Percentiles rank a stretch among this genome's conserved stretches.
These are phyloP conservation scores for Epistrophe grossulariae DNA, from an alignment of 2,888 invertebrate genomes.

Conservation along the genomic window DNA sequence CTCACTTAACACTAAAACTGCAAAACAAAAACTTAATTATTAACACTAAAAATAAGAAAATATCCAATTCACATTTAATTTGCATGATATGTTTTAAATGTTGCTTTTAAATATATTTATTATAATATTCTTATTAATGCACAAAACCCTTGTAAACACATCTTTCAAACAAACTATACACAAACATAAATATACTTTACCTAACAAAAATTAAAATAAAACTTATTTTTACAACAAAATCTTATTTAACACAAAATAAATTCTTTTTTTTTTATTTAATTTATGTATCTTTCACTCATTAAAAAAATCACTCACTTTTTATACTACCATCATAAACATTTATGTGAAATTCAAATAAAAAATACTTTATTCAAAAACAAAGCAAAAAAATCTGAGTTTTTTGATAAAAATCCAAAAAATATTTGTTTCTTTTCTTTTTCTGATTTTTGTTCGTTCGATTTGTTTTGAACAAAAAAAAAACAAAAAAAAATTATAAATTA, in stretches of 20 bases:
- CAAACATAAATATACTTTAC: not conserved
- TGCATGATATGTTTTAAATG: constrained; percentile 68
- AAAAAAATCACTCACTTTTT: constrained; percentile 37
- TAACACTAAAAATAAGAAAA: constrained; percentile 1
- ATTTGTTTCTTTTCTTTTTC: constrained; percentile 78
- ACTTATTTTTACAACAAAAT: constrained; percentile 1
- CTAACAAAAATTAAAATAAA: not conserved
- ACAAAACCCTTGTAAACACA: constrained; percentile 47
- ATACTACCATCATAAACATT: constrained; percentile 49
- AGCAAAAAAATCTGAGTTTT: constrained; percentile 61
- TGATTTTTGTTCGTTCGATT: constrained; percentile 76
- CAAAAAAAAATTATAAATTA: constrained; percentile 53
- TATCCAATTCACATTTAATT: constrained; percentile 43
- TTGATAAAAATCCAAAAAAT: constrained; percentile 73
- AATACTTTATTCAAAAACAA: constrained; percentile 56
- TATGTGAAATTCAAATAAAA: constrained; percentile 62
- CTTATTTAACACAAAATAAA: constrained; percentile 4
- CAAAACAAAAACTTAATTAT: not conserved
- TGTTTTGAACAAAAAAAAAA: constrained; percentile 72
- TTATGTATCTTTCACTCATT: constrained; percentile 43
- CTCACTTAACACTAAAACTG: constrained; percentile 12
- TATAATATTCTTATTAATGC: constrained; percentile 31
- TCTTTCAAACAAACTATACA: constrained; percentile 12
- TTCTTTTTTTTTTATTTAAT: constrained; percentile 5
- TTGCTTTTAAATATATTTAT: constrained; percentile 37